Percentiles rank a stretch among this genome's conserved stretches.
Conservation (phyloP, 2,888 invertebrate genomes). For the Dicyrtomina minuta region DNA sequence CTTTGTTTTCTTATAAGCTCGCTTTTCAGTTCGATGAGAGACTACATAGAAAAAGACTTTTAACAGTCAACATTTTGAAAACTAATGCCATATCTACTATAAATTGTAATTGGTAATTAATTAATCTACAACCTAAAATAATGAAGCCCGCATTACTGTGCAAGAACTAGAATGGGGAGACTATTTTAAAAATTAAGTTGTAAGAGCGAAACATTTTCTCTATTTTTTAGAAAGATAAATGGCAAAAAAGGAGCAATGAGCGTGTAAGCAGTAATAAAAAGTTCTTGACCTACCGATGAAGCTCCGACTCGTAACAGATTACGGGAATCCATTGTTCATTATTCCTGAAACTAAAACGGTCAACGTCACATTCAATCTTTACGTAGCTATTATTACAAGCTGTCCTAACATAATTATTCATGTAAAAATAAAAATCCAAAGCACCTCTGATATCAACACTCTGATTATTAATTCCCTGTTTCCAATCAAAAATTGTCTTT, state of each 20-base stretch:
- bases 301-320: background rate
- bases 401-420: no score
- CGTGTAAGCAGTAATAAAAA: no score
- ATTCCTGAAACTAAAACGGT: no score
- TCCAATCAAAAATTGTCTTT: no score
- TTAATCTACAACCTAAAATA: background rate
- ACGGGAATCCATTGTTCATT: constrained; percentile 1
- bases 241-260: background rate
- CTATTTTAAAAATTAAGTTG: background rate
- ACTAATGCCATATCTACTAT: background rate
- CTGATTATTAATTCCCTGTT: no score
- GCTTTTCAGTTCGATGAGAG: constrained; percentile 70
- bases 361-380: no score
- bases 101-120: background rate
- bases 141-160: no score
- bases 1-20: constrained; percentile 84
- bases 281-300: constrained; percentile 6
- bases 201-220: background rate
- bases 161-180: no score
- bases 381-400: no score
- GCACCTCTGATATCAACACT: no score
- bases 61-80: no score
- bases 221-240: background rate
- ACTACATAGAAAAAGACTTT: background rate
- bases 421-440: no score